Percentiles rank a stretch among this genome's conserved stretches.
phyloP scores from a whole-genome alignment of 2,113 vertebrate species.

The Machaerirhynchus nigripectus region DNA sequence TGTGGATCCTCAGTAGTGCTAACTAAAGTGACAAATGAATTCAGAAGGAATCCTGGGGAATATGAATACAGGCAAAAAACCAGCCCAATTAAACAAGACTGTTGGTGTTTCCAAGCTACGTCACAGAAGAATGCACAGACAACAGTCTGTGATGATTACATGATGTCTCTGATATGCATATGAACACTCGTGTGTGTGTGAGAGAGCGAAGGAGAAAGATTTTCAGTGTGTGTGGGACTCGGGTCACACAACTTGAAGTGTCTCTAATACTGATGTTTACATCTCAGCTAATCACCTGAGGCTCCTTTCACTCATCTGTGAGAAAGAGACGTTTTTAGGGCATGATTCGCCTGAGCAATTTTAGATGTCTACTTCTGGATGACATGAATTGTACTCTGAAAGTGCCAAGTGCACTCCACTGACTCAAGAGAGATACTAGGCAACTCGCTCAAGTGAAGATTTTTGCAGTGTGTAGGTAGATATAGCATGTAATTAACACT shows the following conservation, averaged over 20 bases:
- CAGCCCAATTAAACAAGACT: background rate
- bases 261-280: conserved; percentile 40
- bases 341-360: background rate
- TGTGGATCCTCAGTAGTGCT: background rate
- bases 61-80: background rate
- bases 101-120: background rate
- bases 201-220: background rate
- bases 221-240: background rate
- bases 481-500: background rate
- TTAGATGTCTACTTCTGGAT: conserved; percentile 6
- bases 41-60: background rate
- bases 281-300: conserved; percentile 25
- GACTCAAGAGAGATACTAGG: background rate
- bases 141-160: too few relatives aligned
- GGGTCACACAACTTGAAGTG: conserved; percentile 7
- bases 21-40: background rate
- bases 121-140: background rate
- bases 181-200: background rate
- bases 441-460: background rate
- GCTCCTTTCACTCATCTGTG: conserved; percentile 8
- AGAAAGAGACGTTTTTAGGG: conserved; percentile 43
- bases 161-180: too few relatives aligned
- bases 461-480: background rate
- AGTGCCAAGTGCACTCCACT: background rate
- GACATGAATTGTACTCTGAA: conserved; percentile 2